These are phyloP conservation scores for Drosophila rubida DNA, from an alignment of 2,888 invertebrate species.

Conservation along the genomic window DNA sequence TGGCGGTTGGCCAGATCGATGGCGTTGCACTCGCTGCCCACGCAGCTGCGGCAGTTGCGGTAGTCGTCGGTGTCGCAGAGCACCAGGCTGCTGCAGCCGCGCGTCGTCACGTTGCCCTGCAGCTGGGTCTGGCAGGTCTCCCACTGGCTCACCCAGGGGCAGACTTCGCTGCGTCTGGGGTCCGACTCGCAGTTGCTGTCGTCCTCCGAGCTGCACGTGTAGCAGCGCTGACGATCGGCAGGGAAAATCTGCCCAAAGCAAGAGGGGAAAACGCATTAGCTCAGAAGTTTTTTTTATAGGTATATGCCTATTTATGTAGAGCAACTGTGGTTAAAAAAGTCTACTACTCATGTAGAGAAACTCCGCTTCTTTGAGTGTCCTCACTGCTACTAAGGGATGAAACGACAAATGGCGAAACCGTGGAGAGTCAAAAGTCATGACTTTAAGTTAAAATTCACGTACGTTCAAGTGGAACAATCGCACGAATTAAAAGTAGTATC, in stretches of 20 bases:
- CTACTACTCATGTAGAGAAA: no score
- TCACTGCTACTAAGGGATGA: no score
- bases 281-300: not conserved
- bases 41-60: conserved; percentile 77
- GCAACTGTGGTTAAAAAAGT: no score
- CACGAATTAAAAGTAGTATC: no score
- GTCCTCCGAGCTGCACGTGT: conserved; percentile 71
- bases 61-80: conserved; percentile 69
- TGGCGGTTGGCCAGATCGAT: conserved; percentile 74
- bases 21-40: conserved; percentile 72
- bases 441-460: no score
- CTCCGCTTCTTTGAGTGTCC: no score
- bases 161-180: conserved; percentile 60
- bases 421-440: no score
- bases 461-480: no score
- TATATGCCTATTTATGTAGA: no score
- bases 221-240: conserved; percentile 76
- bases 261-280: not conserved
- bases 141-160: conserved; percentile 60
- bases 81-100: conserved; percentile 78
- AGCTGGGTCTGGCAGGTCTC: conserved; percentile 76
- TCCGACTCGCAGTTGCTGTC: conserved; percentile 75
- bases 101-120: conserved; percentile 70
- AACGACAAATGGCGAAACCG: no score
- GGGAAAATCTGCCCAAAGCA: conserved; percentile 82